These are phyloP conservation scores for Cygnus olor DNA, from an alignment of 2,797 vertebrate species.

Conservation along the genomic window DNA sequence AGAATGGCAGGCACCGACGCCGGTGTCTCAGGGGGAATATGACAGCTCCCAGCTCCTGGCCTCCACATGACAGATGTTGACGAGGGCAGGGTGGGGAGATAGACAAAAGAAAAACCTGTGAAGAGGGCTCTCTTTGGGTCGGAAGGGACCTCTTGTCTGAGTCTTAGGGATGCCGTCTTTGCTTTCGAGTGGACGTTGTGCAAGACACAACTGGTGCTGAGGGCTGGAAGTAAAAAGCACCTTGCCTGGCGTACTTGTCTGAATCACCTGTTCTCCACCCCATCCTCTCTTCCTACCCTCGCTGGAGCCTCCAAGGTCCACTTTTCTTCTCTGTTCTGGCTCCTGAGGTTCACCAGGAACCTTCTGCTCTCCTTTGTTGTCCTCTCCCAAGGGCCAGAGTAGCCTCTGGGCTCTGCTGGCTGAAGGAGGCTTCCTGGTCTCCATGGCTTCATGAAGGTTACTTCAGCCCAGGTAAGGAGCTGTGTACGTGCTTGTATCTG, in stretches of 20 bases:
- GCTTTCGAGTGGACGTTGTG: not conserved
- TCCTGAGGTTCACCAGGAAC: not conserved
- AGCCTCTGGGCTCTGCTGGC: no score
- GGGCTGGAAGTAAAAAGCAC: not conserved
- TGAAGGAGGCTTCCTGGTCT: not conserved
- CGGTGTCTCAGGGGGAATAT: rapidly evolving
- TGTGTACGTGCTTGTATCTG: rapidly evolving
- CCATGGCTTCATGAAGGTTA: not conserved
- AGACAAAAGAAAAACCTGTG: not conserved
- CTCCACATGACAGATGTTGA: not conserved
- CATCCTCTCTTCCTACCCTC: not conserved
- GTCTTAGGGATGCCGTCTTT: not conserved
- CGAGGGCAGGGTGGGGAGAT: not conserved
- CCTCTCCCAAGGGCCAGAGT: not conserved
- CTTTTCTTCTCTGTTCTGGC: not conserved
- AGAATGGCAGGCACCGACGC: not conserved
- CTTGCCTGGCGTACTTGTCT: not conserved
- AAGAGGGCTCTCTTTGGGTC: not conserved
- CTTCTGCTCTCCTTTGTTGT: not conserved
- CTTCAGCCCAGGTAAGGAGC: not conserved
- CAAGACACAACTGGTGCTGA: not conserved
- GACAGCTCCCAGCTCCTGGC: not conserved
- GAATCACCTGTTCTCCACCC: not conserved
- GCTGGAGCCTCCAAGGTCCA: not conserved
- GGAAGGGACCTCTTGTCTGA: not conserved